These are phyloP conservation scores for Polypedilum pembai DNA, from an alignment of 1,140 invertebrate genomes.

Conservation along the genomic window DNA sequence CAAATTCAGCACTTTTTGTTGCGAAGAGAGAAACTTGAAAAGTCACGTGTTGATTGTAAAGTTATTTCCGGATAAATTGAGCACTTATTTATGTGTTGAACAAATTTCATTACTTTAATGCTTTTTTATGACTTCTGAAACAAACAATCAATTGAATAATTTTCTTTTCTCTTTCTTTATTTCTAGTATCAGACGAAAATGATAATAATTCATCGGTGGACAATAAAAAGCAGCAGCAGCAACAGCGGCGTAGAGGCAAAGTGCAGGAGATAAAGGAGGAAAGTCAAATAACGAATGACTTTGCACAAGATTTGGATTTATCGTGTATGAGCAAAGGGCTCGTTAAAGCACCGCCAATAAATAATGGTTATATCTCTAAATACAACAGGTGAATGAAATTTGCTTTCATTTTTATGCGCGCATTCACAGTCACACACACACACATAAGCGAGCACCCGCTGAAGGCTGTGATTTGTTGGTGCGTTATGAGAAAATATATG, in stretches of 20 bases:
- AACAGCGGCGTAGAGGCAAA: constrained; percentile 31
- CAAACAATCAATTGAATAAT: background rate
- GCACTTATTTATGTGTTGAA: too few relatives aligned
- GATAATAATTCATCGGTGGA: constrained; percentile 26
- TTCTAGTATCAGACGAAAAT: background rate
- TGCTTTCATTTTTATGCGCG: background rate
- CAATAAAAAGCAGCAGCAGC: background rate
- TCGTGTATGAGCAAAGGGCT: constrained; percentile 36
- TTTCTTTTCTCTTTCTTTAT: background rate
- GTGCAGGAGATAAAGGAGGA: constrained; percentile 36
- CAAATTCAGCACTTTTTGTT: background rate
- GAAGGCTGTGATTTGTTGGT: too few relatives aligned
- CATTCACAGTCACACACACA: background rate
- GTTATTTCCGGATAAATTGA: too few relatives aligned
- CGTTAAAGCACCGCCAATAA: constrained; percentile 37
- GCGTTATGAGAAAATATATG: too few relatives aligned
- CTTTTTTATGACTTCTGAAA: too few relatives aligned
- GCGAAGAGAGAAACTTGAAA: background rate
- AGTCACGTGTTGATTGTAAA: background rate
- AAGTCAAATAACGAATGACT: constrained; percentile 31
- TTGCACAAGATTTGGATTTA: constrained; percentile 36
- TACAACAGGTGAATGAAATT: constrained; percentile 34
- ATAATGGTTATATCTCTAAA: constrained; percentile 36
- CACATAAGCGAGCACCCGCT: background rate
- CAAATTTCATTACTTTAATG: too few relatives aligned